phyloP scores from a whole-genome alignment of 2,797 vertebrate species.

The Clamator glandarius region DNA sequence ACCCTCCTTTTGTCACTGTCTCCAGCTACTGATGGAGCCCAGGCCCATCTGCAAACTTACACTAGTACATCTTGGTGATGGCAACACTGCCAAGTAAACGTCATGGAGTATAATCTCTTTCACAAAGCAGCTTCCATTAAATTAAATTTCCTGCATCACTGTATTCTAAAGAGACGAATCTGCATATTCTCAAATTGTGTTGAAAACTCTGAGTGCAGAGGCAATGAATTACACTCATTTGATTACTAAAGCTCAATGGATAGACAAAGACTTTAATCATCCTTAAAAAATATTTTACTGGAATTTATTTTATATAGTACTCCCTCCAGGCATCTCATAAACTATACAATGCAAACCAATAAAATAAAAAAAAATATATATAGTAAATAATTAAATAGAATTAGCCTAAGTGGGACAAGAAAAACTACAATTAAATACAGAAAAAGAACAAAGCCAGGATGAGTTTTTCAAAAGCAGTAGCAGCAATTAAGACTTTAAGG shows the following conservation, averaged over 20 bases:
- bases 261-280: not conserved
- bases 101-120: not conserved
- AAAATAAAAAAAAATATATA: not conserved
- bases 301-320: not conserved
- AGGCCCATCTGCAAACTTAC: not conserved
- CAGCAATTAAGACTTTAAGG: not conserved
- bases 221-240: not conserved
- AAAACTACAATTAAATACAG: not conserved
- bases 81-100: not conserved
- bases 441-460: not conserved
- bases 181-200: slow-evolving; percentile 8
- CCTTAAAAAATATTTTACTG: not conserved
- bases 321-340: not conserved
- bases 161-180: not conserved
- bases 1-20: not conserved
- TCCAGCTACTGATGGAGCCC: not conserved
- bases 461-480: not conserved
- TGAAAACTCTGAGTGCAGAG: not conserved
- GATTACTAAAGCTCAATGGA: not conserved
- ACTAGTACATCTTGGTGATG: not conserved
- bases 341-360: not conserved
- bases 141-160: not conserved
- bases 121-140: not conserved
- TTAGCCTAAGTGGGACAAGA: not conserved
- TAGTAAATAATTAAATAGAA: not conserved